Percentiles rank a stretch among this genome's conserved stretches.
Conservation (phyloP, 2,113 vertebrate species). For the Silurus meridionalis region DNA sequence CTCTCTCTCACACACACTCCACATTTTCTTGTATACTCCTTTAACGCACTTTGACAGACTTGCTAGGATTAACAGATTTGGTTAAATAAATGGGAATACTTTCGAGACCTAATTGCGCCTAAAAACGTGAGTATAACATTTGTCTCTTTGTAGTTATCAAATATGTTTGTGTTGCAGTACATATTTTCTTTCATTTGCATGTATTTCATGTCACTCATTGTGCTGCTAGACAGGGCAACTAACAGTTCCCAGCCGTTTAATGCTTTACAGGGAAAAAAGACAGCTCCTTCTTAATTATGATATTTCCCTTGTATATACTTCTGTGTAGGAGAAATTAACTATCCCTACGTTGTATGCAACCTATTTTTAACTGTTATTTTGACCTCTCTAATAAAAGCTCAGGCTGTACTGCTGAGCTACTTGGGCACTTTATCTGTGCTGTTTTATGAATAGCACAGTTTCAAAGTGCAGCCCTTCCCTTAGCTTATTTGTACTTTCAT, state of each 20-base stretch:
- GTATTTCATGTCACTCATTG: not conserved
- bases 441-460: not conserved
- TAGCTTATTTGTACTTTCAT: not conserved
- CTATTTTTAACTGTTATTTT: not conserved
- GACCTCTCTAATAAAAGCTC: constrained; percentile 6
- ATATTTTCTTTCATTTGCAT: not conserved
- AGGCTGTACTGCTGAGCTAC: not conserved
- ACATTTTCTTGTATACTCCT: constrained; percentile 2
- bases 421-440: not conserved
- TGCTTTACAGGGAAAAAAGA: constrained; percentile 9
- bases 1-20: not conserved
- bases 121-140: constrained; percentile 29
- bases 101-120: not conserved
- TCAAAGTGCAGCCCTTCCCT: constrained; percentile 7
- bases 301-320: not conserved
- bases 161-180: not conserved
- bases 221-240: constrained; percentile 10
- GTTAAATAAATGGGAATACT: not conserved
- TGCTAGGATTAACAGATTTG: not conserved
- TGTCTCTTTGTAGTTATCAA: not conserved
- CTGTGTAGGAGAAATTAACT: not conserved
- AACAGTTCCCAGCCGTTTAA: constrained; percentile 7
- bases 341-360: not conserved
- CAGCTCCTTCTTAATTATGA: not conserved
- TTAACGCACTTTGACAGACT: not conserved